phyloP scores from a whole-genome alignment of 2,113 vertebrate genomes.

The Mormoops blainvillei region DNA sequence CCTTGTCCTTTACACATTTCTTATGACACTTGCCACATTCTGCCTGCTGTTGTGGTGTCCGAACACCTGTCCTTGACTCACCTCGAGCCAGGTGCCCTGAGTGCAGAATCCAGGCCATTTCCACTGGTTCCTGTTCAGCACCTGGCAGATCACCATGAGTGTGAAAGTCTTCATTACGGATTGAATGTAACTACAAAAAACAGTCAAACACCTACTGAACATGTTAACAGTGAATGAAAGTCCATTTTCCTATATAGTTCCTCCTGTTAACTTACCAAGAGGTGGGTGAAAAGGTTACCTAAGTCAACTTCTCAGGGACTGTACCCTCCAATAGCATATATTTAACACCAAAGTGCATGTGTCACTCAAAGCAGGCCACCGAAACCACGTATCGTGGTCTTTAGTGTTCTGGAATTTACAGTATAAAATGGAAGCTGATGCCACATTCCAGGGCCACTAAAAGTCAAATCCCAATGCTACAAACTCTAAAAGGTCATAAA shows the following conservation, averaged over 20 bases:
- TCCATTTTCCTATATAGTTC: neutral
- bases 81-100: neutral
- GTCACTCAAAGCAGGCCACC: neutral
- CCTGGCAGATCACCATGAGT: neutral
- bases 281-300: neutral
- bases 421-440: neutral
- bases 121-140: neutral
- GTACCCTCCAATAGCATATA: neutral
- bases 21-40: neutral
- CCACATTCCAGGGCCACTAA: neutral
- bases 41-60: fast-evolving
- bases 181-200: neutral
- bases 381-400: neutral
- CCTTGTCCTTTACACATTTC: fast-evolving
- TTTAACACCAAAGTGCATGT: neutral
- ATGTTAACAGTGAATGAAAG: neutral
- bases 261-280: neutral
- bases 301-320: neutral
- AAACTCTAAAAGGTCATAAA: slow-evolving; percentile 2
- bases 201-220: neutral
- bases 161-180: neutral
- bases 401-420: neutral
- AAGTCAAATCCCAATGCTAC: neutral
- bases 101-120: neutral
- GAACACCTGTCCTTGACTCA: fast-evolving